These are phyloP conservation scores for Drosophila affinis DNA, from an alignment of 2,888 invertebrate genomes.

Conservation along the genomic window DNA sequence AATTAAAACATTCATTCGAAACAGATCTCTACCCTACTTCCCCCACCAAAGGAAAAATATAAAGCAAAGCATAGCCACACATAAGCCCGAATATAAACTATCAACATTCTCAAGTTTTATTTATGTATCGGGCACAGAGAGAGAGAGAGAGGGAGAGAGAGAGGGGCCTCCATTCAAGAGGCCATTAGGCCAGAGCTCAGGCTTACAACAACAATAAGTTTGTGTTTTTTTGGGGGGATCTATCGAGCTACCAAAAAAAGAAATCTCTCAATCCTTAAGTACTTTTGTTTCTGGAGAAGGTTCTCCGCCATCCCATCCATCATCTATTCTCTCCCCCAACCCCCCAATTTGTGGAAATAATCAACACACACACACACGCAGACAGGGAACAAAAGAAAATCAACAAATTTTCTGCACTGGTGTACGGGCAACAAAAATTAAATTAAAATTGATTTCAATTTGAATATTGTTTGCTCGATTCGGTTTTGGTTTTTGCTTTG, in stretches of 20 bases:
- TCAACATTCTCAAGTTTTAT: constrained; percentile 59
- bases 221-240: constrained; percentile 14
- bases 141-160: no score
- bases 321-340: constrained; percentile 1
- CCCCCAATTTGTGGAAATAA: constrained; percentile 57
- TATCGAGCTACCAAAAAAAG: constrained; percentile 2
- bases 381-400: constrained; percentile 23
- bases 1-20: constrained; percentile 64
- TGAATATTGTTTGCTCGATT: constrained; percentile 58
- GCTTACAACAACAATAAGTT: constrained; percentile 17
- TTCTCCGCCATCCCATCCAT: constrained; percentile 7
- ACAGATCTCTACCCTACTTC: neutral
- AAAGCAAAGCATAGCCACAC: constrained; percentile 36
- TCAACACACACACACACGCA: constrained; percentile 33
- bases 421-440: constrained; percentile 40
- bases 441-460: constrained; percentile 79
- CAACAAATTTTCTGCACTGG: constrained; percentile 15
- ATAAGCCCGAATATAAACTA: constrained; percentile 32
- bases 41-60: constrained; percentile 21
- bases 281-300: neutral
- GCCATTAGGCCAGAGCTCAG: constrained; percentile 51
- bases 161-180: constrained; percentile 9
- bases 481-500: constrained; percentile 5
- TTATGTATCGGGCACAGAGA: constrained; percentile 46
- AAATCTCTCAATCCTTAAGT: constrained; percentile 1